Percentiles rank a stretch among this genome's conserved stretches.
Evolutionary conservation across 2,113 vertebrate species (phyloP).

Genomic region (Epinephelus lanceolatus): DNA sequence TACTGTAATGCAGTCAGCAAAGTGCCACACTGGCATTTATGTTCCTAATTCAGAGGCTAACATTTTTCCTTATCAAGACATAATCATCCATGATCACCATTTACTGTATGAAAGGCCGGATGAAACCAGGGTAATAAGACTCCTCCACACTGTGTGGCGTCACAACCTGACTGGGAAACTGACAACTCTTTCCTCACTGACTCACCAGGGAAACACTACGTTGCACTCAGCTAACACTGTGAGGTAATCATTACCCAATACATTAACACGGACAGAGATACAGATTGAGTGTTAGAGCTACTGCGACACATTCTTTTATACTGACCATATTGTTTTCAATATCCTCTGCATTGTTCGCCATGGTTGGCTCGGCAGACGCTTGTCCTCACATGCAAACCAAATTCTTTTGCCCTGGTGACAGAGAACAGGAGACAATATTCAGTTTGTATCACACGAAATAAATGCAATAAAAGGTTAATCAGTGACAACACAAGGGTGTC

Average conservation of each 20-base stretch:
- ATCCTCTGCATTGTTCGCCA: slow-evolving; percentile 82
- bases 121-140: background rate
- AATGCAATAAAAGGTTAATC: background rate
- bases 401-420: slow-evolving; percentile 46
- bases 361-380: slow-evolving; percentile 67
- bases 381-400: slow-evolving; percentile 78
- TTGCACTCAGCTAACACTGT: background rate
- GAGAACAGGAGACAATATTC: background rate
- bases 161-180: background rate
- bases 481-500: background rate
- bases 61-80: background rate
- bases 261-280: background rate
- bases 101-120: background rate
- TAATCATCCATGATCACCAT: background rate
- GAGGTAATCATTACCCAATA: slow-evolving; percentile 28
- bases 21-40: background rate
- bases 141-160: background rate
- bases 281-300: background rate
- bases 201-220: background rate
- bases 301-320: slow-evolving; percentile 35
- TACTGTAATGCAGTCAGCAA: slow-evolving; percentile 9
- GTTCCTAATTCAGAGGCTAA: slow-evolving; percentile 11
- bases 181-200: slow-evolving; percentile 9
- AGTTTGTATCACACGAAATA: background rate
- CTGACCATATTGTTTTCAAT: slow-evolving; percentile 83